phyloP scores from a whole-genome alignment of 2,888 invertebrate genomes.

The Lepidonotus clava region DNA sequence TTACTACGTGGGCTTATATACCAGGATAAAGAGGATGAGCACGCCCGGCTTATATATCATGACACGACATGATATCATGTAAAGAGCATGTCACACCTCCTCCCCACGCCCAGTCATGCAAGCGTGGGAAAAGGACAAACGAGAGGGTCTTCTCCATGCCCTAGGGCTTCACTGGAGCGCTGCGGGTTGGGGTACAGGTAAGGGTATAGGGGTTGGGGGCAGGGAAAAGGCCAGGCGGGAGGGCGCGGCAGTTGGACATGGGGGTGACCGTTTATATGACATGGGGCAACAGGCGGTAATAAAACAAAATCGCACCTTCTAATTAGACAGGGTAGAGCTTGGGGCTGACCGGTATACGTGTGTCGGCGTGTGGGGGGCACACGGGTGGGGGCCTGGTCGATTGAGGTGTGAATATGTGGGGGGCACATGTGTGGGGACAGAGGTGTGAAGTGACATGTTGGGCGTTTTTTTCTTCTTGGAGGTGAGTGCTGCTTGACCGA shows the following conservation, averaged over 20 bases:
- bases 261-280: no score
- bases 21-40: neutral
- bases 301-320: slow-evolving; percentile 19
- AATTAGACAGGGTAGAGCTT: neutral
- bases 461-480: no score
- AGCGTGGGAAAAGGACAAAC: neutral
- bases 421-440: no score
- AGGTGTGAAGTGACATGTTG: no score
- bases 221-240: no score
- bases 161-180: no score
- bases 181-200: no score
- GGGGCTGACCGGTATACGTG: no score
- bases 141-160: no score
- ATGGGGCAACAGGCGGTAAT: neutral
- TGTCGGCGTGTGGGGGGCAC: neutral
- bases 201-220: no score
- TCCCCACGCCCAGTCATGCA: neutral
- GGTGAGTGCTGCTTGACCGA: no score
- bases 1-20: neutral
- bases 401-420: neutral
- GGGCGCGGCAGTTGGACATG: no score
- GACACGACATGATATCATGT: slow-evolving; percentile 6
- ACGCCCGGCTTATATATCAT: neutral
- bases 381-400: neutral
- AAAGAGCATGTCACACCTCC: neutral